Percentiles rank a stretch among this genome's conserved stretches.
phyloP scores from a whole-genome alignment of 1,140 invertebrate genomes.

The Drosophila carrolli region DNA sequence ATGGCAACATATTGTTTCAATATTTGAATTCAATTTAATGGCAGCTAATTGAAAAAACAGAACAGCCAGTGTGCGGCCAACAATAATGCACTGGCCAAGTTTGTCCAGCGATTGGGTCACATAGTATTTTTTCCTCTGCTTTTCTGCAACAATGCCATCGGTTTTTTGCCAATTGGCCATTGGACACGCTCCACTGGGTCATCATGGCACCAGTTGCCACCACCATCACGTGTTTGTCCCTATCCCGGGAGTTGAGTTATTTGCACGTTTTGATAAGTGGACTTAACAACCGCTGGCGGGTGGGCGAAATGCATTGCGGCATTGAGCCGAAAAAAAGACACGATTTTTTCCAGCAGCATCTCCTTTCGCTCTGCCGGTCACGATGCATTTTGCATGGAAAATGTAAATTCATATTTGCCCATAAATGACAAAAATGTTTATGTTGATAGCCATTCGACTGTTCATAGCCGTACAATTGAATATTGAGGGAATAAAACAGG shows the following conservation, averaged over 20 bases:
- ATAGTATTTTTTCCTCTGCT: conserved; percentile 16
- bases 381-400: conserved; percentile 21
- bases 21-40: conserved; percentile 83
- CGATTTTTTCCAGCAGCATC: conserved; percentile 14
- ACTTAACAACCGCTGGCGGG: conserved; percentile 60
- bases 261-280: conserved; percentile 82
- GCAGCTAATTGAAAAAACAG: conserved; percentile 80
- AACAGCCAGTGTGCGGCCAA: conserved; percentile 52
- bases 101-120: conserved; percentile 37
- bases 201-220: conserved; percentile 42
- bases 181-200: conserved; percentile 64
- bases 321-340: conserved; percentile 19
- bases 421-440: conserved; percentile 49
- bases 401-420: conserved; percentile 41
- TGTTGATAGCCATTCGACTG: conserved; percentile 41
- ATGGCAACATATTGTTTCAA: conserved; percentile 75
- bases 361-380: conserved; percentile 22
- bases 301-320: neutral
- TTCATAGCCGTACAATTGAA: conserved; percentile 2
- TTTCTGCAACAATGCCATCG: conserved; percentile 40
- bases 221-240: conserved; percentile 49
- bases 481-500: conserved; percentile 11
- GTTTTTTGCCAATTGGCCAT: conserved; percentile 56
- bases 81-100: conserved; percentile 64
- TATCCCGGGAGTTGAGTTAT: conserved; percentile 69